Base-by-base conservation (phyloP, 2,888 invertebrate genomes). In the Melinaea marsaeus region DNA sequence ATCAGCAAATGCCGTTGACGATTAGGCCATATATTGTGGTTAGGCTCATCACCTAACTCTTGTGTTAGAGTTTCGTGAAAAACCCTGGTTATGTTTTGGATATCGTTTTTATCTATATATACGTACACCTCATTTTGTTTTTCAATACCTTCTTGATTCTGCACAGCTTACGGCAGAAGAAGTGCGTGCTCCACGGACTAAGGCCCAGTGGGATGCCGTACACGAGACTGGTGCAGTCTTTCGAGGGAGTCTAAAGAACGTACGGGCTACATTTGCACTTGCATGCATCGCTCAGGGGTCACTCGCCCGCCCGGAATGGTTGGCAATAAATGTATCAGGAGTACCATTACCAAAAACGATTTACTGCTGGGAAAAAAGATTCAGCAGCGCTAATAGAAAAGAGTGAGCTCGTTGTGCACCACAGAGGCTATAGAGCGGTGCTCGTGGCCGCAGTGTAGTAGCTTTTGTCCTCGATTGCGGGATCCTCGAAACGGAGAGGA, bases 111-210 rank as follows among this genome's bases (percentile, higher is more conserved):
- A 98, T 82, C 95, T 96, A 13, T 95, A 96, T 7, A 87, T 98
- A 33, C 94, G 95, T 82, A 98, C 96, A 59, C 97, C 98, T 0
- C 91, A 98, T 35, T 98, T 98, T 81, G 95, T 98, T 34, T 97
- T 98, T 81, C 98, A 98, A 92, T 98, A 97, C 94, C 91, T 98
- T 58, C 98, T 97, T 82, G 98, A 98, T 81, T 97, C 98, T 79
- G 98, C 98, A 3, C 98, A 98, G 89, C 94, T 98, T 92, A 94
- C 96, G 42, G 97, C 96, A 0, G 97, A 97, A 81, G 98, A 97
- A 75, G 96, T 98, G 2, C 96, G 96, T 0, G 94, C 96, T 0
- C 97, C 97, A 1, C 94, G 96, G 2, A 95, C 97, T 13, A 95
- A 96, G 61, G 94, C 95, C 65, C 98, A 98, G 77, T 98, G 98